Evolutionary conservation across 2,888 invertebrate species (phyloP).

Genomic region (Acleris cristana): DNA sequence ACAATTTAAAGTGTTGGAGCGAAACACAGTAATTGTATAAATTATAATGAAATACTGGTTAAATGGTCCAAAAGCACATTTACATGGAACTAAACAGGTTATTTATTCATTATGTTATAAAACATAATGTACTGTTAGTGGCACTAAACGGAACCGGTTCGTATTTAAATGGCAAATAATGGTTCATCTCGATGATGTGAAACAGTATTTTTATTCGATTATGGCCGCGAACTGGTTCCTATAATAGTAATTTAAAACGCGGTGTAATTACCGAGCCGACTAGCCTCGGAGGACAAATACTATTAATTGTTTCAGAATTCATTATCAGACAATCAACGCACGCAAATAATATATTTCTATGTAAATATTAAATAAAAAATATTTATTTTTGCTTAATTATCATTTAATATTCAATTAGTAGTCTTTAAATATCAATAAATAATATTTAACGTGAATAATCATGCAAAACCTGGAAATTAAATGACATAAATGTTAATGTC

Average conservation of each 20-base stretch:
- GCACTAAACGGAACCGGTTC: constrained; percentile 21
- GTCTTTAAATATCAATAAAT: constrained; percentile 2
- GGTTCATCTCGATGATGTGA: constrained; percentile 13
- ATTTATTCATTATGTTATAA: constrained; percentile 29
- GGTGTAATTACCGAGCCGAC: constrained; percentile 12
- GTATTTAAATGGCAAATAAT: constrained; percentile 9
- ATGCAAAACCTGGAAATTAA: background rate
- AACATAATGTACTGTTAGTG: constrained; percentile 33
- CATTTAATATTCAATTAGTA: constrained; percentile 12
- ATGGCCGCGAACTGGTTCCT: constrained; percentile 10
- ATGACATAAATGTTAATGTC: no score
- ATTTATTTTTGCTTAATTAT: constrained; percentile 7
- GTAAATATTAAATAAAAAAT: constrained; percentile 1
- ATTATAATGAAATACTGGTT: constrained; percentile 21
- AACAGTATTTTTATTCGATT: constrained; percentile 32
- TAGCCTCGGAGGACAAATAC: constrained; percentile 6
- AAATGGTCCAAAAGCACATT: constrained; percentile 27
- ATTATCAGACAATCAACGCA: constrained; percentile 12
- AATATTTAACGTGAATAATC: background rate
- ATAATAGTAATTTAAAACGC: no score
- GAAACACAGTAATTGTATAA: constrained; percentile 13
- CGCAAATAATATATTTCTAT: constrained; percentile 2
- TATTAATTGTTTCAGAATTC: constrained; percentile 14
- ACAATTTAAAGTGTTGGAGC: constrained; percentile 18
- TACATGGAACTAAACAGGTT: constrained; percentile 21